Percentiles rank a stretch among this genome's conserved stretches.
These are phyloP conservation scores for Ciona savignyi DNA, from an alignment of 23 tunicate species.

Conservation along the genomic window DNA sequence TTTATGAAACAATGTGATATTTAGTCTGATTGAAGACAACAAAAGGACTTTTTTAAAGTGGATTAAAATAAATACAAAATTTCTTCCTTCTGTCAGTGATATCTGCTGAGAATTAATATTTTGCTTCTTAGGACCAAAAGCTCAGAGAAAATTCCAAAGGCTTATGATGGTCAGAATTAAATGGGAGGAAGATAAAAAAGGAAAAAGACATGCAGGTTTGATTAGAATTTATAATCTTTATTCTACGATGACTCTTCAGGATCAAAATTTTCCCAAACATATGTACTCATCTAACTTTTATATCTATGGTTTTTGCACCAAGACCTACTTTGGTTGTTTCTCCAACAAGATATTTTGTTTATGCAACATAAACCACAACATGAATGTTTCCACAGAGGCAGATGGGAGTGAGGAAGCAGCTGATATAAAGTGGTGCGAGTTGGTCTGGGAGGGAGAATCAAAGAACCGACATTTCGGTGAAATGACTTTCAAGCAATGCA, in stretches of 20 bases:
- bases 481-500: conserved; percentile 93
- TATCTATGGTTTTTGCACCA: neutral
- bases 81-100: neutral
- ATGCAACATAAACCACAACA: neutral
- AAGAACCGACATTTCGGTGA: conserved; percentile 50
- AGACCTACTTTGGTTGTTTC: too few species aligned
- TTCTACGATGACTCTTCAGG: too few species aligned
- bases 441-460: conserved; percentile 92
- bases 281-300: too few species aligned
- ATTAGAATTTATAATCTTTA: too few species aligned
- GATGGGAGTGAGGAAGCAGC: conserved; percentile 9
- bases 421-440: conserved; percentile 44
- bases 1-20: too few species aligned
- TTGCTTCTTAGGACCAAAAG: conserved; percentile 55
- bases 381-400: neutral
- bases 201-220: conserved; percentile 24
- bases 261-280: too few species aligned
- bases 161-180: conserved; percentile 76
- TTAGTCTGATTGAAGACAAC: too few species aligned
- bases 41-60: too few species aligned
- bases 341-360: too few species aligned
- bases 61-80: too few species aligned
- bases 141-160: conserved; percentile 81
- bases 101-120: neutral
- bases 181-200: conserved; percentile 93